Evolutionary conservation across 2,888 invertebrate species (phyloP).

Genomic region (Drosophila flavopinicola): DNA sequence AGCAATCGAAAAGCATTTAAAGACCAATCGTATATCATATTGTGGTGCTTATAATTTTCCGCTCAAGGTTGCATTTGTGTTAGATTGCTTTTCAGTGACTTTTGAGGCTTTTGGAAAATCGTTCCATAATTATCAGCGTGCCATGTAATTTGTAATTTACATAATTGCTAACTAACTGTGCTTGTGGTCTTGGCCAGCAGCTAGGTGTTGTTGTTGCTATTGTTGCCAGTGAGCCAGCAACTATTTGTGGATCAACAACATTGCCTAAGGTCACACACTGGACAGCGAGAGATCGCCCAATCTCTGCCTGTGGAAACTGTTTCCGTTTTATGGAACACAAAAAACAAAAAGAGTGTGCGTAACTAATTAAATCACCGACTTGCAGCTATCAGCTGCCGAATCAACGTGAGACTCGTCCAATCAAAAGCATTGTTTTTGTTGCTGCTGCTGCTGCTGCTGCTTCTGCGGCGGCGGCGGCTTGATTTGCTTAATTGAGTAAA

Average conservation of each 20-base stretch:
- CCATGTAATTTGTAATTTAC: slow-evolving; percentile 78
- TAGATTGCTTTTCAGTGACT: slow-evolving; percentile 66
- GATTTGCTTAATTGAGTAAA: slow-evolving; percentile 83
- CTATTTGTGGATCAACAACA: slow-evolving; percentile 67
- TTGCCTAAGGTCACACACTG: slow-evolving; percentile 60
- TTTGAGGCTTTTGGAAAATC: slow-evolving; percentile 74
- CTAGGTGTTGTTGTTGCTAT: slow-evolving; percentile 23
- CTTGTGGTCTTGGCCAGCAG: slow-evolving; percentile 28
- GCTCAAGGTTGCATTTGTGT: slow-evolving; percentile 62
- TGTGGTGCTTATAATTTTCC: slow-evolving; percentile 58
- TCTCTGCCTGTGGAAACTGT: slow-evolving; percentile 20
- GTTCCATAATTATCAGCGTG: slow-evolving; percentile 75
- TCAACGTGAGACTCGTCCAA: slow-evolving; percentile 7
- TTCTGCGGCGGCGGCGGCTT: slow-evolving; percentile 46
- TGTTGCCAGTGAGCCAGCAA: slow-evolving; percentile 32
- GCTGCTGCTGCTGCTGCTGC: slow-evolving; percentile 32
- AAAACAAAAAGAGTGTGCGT: slow-evolving; percentile 18
- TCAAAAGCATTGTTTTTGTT: slow-evolving; percentile 25
- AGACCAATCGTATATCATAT: slow-evolving; percentile 8
- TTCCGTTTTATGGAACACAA: slow-evolving; percentile 53
- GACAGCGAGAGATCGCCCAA: not conserved
- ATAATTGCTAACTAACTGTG: slow-evolving; percentile 59
- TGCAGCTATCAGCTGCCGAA: slow-evolving; percentile 3
- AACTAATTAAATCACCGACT: slow-evolving; percentile 51
- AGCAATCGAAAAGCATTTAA: slow-evolving; percentile 50